Percentiles rank a stretch among this genome's conserved stretches.
phyloP scores from a whole-genome alignment of 2,888 invertebrate genomes.

The Diarsia brunnea region DNA sequence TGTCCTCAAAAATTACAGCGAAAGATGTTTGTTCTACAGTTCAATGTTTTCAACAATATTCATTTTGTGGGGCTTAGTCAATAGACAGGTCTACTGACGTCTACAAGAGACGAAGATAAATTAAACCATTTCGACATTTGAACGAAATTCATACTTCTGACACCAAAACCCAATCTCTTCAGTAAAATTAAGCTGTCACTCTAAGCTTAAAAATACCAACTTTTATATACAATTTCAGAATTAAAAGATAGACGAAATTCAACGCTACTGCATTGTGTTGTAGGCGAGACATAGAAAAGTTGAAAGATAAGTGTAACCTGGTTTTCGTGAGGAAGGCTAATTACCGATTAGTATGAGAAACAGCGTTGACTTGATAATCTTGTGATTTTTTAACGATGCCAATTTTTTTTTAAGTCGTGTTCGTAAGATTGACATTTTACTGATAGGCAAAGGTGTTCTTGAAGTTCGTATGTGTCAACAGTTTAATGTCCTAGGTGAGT shows the following conservation, averaged over 20 bases:
- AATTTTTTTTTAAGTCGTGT: conserved; percentile 39
- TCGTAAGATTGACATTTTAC: conserved; percentile 32
- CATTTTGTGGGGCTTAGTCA: conserved; percentile 2
- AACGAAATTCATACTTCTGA: conserved; percentile 36
- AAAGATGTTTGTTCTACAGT: neutral
- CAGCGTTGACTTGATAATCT: conserved; percentile 47
- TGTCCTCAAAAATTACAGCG: neutral
- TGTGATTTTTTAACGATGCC: conserved; percentile 45
- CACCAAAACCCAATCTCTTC: conserved; percentile 42
- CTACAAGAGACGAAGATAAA: conserved; percentile 37
- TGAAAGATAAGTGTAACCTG: neutral
- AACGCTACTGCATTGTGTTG: neutral
- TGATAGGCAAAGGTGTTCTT: conserved; percentile 21
- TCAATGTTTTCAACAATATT: neutral
- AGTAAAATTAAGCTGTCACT: conserved; percentile 55
- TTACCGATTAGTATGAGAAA: conserved; percentile 56
- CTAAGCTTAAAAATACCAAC: conserved; percentile 14
- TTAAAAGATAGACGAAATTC: conserved; percentile 23
- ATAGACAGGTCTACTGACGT: conserved; percentile 28
- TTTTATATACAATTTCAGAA: neutral
- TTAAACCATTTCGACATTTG: conserved; percentile 31
- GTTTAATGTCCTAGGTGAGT: neutral
- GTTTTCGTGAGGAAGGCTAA: conserved; percentile 45
- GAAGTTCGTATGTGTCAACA: conserved; percentile 20
- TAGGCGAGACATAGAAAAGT: neutral